Base-by-base conservation (phyloP, 1,140 invertebrate species). In the Aplysia californica region DNA sequence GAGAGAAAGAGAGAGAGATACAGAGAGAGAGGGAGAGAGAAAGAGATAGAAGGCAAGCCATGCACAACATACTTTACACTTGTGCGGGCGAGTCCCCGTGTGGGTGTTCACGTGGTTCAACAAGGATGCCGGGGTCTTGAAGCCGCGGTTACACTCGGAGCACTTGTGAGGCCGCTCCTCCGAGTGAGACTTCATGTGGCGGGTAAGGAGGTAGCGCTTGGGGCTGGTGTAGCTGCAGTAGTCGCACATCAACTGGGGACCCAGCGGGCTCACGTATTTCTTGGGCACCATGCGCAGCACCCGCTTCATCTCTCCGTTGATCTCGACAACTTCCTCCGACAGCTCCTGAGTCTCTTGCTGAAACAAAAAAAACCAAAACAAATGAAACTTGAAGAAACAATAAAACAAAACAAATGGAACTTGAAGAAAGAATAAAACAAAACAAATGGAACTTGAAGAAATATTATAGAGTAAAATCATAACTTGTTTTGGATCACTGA, bases 51-150 rank as follows among this genome's bases (percentile, higher is more conserved):
- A n/a, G n/a, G n/a, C n/a, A n/a, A n/a, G n/a, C n/a, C n/a, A n/a
- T n/a, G n/a, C n/a, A n/a, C n/a, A n/a, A n/a, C n/a, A n/a, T n/a
- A 84, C 75, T 90, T 97, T 97, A 91, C 97, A 99, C 55, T 94
- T 93, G 90, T 98, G 96, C 0, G 97, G 97, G 85, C 98, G 96
- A 23, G 76, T 80, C 50, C 97, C 97, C 35, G 97, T 97, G 88
- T 99, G 97, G 75, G 96, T 98, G 88, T 98, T 98, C 1, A 97
- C 94, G 89, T 99, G 97, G 88, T 98, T 99, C 82, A 97, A 95
- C 33, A 99, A 90, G 0, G 96, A 97, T 0, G 96, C 95, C 26
- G 96, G 87, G 0, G 97, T 97, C 90, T 98, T 99, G 86, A 99
- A 99, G 5, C 96, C 96, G 64, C 96, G 92, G 82, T 97, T 96